phyloP scores from a whole-genome alignment of 1,140 invertebrate species.

The Papilio machaon region DNA sequence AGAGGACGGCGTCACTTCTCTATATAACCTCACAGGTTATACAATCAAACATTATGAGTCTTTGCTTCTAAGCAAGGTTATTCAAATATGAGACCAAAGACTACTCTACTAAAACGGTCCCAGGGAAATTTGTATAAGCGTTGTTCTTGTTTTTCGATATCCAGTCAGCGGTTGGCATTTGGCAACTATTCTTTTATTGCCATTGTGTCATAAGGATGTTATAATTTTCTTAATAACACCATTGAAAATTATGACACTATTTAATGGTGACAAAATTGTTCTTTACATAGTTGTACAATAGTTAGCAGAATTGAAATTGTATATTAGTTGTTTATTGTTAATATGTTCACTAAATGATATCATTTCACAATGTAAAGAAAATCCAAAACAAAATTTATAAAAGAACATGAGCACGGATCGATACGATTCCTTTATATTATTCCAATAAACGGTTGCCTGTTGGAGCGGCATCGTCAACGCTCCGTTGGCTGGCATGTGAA shows the following conservation, averaged over 20 bases:
- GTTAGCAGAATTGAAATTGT: no score
- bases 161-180: neutral
- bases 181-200: neutral
- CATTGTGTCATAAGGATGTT: neutral
- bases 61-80: constrained; percentile 31
- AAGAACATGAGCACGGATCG: constrained; percentile 39
- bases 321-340: no score
- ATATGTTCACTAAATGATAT: neutral
- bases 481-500: constrained; percentile 48
- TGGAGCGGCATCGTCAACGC: constrained; percentile 48
- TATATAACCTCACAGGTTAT: constrained; percentile 19
- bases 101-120: neutral
- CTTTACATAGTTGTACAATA: no score
- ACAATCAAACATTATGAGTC: constrained; percentile 35
- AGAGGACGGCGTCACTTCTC: constrained; percentile 10
- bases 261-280: no score
- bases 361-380: neutral
- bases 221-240: no score
- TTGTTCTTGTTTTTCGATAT: neutral
- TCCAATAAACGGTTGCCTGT: constrained; percentile 51
- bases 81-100: constrained; percentile 27
- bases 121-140: neutral
- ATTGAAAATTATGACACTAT: no score
- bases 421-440: constrained; percentile 55
- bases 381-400: neutral